Conservation (phyloP, 2,888 invertebrate genomes). For the Mylabris sibirica region DNA sequence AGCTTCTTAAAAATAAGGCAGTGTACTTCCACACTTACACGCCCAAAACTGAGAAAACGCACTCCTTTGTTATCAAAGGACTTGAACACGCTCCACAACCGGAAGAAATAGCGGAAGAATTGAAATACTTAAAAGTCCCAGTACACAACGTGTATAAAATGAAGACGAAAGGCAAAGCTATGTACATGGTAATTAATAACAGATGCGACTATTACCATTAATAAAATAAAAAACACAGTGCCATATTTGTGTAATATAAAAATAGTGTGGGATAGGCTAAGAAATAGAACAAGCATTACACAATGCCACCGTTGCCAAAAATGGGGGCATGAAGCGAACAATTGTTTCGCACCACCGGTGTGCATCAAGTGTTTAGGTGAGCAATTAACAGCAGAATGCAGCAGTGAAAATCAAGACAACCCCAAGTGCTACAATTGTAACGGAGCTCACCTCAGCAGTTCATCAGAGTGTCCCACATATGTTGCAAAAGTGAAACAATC, state of each 20-base stretch:
- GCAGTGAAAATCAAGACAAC: background rate
- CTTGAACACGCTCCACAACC: background rate
- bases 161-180: background rate
- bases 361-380: constrained; percentile 15
- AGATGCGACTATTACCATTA: background rate
- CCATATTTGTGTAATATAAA: background rate
- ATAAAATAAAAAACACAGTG: background rate
- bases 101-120: background rate
- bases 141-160: background rate
- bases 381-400: background rate
- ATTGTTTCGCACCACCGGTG: background rate
- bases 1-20: background rate
- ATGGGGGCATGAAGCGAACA: constrained; percentile 2
- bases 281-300: background rate
- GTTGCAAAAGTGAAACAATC: background rate
- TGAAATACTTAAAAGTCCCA: background rate
- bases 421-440: constrained; percentile 16
- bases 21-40: background rate
- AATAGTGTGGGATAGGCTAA: background rate
- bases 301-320: constrained; percentile 16
- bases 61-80: background rate
- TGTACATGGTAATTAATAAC: background rate
- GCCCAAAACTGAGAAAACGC: too few relatives aligned
- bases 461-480: background rate
- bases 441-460: constrained; percentile 12